Conservation (phyloP, 1,140 invertebrate genomes). For the Macrobrachium rosenbergii region DNA sequence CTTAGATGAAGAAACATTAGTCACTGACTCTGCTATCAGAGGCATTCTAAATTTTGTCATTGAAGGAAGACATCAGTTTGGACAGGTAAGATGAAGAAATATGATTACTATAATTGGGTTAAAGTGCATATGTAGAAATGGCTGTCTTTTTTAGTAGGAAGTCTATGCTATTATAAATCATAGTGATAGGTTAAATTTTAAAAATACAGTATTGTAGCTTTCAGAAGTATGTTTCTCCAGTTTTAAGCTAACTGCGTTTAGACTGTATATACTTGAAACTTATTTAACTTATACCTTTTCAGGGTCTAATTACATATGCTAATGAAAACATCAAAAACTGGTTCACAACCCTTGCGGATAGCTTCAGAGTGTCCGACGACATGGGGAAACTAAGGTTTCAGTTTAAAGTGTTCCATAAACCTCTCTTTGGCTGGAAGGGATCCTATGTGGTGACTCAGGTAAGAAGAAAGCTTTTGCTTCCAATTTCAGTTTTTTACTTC, state of each 20-base stretch:
- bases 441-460: constrained; percentile 95
- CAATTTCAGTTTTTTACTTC: not conserved
- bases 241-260: no score
- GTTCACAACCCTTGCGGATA: constrained; percentile 96
- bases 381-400: constrained; percentile 85
- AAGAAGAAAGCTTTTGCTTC: constrained; percentile 65
- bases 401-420: constrained; percentile 94
- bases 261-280: not conserved
- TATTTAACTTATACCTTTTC: constrained; percentile 16
- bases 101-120: not conserved
- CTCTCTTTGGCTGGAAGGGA: constrained; percentile 98
- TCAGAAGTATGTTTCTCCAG: no score
- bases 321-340: constrained; percentile 85
- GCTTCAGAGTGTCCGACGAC: constrained; percentile 83
- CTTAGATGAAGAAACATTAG: constrained; percentile 95
- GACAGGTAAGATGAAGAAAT: constrained; percentile 77
- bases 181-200: no score
- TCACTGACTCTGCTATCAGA: constrained; percentile 90
- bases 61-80: constrained; percentile 92
- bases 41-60: constrained; percentile 97
- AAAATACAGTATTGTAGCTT: no score
- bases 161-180: no score
- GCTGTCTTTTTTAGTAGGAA: not conserved
- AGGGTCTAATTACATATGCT: constrained; percentile 96
- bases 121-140: not conserved